Base-by-base conservation (phyloP, 1,140 invertebrate species). In the Cephus cinctus region DNA sequence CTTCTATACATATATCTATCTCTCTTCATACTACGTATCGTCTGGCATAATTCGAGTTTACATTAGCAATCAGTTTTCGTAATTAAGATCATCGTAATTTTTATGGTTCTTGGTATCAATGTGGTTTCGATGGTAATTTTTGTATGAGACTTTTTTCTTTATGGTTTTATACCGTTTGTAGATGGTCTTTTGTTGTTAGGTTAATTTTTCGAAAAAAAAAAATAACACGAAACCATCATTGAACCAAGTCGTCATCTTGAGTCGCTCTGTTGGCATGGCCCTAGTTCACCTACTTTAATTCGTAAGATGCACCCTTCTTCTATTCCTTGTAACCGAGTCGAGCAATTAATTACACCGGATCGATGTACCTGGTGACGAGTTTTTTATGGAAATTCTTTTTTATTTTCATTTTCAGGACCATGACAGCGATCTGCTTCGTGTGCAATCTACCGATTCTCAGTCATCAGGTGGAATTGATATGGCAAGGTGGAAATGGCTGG, bases 371-470 rank as follows among this genome's bases (percentile, higher is more conserved):
- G 16, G 22, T 11, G 39, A 16, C 18, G 27, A n/a, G 38, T 9
- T 42, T 32, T 4, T 47, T 20, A 14, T 39, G 5, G 22, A 34
- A 36, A 40, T 27, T 47, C 22, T 38, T 16, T 44, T 45, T 50
- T 52, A 35, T 60, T 62, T 52, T 52, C 50, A 43, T 69, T 78
- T 78, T 45, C 82, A 93, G 90, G 83, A 92, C 88, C 63, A 92
- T 93, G 89, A 91, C 90, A 63, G 86, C 90, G 67, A 88, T 95
- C 75, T 96, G 92, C 78, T 96, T 95, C 79, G 90, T 95, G 54
- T 96, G 93, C 86, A 94, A 95, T 77, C 81, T 95, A 61, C 92
- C 92, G 52, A 95, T 95, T 68, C 81, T 94, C 61, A 92, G 89
- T 49, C 91, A 95, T 78, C 92, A 95, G 82, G 92, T 94, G 66